phyloP scores from a whole-genome alignment of 2,888 invertebrate species.

The Scaptomyza tumidula region DNA sequence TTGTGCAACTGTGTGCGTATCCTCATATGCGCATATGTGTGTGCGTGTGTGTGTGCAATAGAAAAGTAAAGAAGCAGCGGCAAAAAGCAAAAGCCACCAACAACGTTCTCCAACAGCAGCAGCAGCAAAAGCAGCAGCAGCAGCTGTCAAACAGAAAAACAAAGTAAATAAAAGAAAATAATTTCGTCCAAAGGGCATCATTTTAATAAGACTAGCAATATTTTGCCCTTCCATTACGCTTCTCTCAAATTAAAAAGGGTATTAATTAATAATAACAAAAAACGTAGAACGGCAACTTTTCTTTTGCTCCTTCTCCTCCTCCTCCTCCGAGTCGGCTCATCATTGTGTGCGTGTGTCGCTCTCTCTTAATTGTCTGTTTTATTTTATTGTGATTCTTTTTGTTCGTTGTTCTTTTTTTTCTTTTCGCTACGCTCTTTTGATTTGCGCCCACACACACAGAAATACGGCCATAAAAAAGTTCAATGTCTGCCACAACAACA shows the following conservation, averaged over 20 bases:
- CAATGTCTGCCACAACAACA: slow-evolving; percentile 62
- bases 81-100: slow-evolving; percentile 46
- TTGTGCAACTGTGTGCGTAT: slow-evolving; percentile 50
- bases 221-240: background rate
- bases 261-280: slow-evolving; percentile 47
- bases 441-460: slow-evolving; percentile 50
- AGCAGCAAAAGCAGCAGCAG: slow-evolving; percentile 46
- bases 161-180: slow-evolving; percentile 68
- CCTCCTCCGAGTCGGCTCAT: background rate
- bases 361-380: slow-evolving; percentile 27
- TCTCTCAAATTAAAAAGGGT: slow-evolving; percentile 27
- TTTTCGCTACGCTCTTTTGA: slow-evolving; percentile 40
- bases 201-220: slow-evolving; percentile 19
- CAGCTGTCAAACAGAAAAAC: slow-evolving; percentile 61
- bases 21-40: slow-evolving; percentile 30
- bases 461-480: slow-evolving; percentile 63
- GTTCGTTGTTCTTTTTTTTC: slow-evolving; percentile 11
- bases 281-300: slow-evolving; percentile 21
- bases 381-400: slow-evolving; percentile 13
- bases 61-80: slow-evolving; percentile 56
- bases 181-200: slow-evolving; percentile 37
- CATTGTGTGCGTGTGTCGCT: slow-evolving; percentile 31
- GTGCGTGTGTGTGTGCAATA: slow-evolving; percentile 62
- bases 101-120: slow-evolving; percentile 38
- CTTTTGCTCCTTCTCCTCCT: background rate